Conservation (phyloP, 2,113 vertebrate genomes). For the Coreoperca whiteheadi region DNA sequence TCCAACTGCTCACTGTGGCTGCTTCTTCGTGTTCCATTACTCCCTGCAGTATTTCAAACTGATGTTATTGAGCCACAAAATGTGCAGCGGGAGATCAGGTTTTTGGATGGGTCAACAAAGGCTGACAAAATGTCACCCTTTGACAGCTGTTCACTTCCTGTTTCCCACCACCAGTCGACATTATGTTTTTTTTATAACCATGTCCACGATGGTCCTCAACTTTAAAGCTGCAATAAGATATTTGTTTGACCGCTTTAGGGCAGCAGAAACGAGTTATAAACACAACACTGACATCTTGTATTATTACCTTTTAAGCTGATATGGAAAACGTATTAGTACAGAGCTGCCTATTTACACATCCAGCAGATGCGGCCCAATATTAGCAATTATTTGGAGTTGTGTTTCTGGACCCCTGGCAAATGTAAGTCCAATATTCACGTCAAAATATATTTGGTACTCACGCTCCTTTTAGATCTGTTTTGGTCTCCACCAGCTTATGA, state of each 20-base stretch:
- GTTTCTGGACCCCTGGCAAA: not conserved
- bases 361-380: not conserved
- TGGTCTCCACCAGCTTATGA: not conserved
- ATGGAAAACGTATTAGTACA: not conserved
- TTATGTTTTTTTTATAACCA: not conserved
- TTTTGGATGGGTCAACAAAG: not conserved
- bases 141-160: not conserved
- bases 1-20: too few species aligned
- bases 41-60: too few species aligned
- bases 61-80: not conserved
- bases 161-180: not conserved
- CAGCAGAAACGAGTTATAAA: too few species aligned
- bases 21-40: too few species aligned
- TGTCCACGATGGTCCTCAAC: not conserved
- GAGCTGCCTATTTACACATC: not conserved
- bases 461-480: not conserved
- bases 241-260: not conserved
- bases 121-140: not conserved
- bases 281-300: not conserved
- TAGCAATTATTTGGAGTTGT: not conserved
- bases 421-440: not conserved
- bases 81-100: not conserved
- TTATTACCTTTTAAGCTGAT: not conserved
- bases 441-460: too few species aligned
- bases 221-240: not conserved